Base-by-base conservation (phyloP, 2,888 invertebrate genomes). In the Sisyra nigra region DNA sequence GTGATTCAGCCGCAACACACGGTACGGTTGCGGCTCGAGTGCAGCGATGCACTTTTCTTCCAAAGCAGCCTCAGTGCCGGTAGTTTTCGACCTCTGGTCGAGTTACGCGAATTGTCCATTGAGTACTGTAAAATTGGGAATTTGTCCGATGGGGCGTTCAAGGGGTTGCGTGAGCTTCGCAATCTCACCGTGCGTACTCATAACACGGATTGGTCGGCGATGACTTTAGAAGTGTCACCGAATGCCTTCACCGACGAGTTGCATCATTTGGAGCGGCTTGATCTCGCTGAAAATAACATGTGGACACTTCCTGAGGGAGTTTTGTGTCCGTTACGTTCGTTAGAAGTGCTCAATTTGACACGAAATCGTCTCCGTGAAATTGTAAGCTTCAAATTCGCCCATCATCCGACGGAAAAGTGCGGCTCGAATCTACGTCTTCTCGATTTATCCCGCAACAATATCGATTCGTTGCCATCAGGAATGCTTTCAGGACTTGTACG, bases 51-150 rank as follows among this genome's bases (percentile, higher is more conserved):
- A 49, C 66, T 84, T 47, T 81, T 83, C 63, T 81, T 82, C 57
- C 83, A 84, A 67, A 83, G 82, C 63, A 78, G 81, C 39, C 66
- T 83, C 46, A 76, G 76, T 55, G 76, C 81, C 44, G 82, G 80
- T 51, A 83, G 82, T 61, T 82, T 83, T 58, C 70, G 80, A 50
- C 79, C 80, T 53, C 66, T 83, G 50, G 70, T 80, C 48, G 83
- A 84, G 61, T 66, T 87, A 45, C 73, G 77, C 48, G 82, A 84
- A 54, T 71, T 87, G 41, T 76, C 79, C 35, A 79, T 87, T 52
- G 84, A 85, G 58, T 81, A 79, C 57, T 87, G 86, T 62, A 84
- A 85, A 65, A 80, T 86, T 48, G 80, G 80, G 44, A 83, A 83
- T 57, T 68, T 86, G 45, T 80, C 84, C 46, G 78, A 81, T 53